Conservation (phyloP, 1,140 invertebrate species). For the Brachionus angularis region DNA sequence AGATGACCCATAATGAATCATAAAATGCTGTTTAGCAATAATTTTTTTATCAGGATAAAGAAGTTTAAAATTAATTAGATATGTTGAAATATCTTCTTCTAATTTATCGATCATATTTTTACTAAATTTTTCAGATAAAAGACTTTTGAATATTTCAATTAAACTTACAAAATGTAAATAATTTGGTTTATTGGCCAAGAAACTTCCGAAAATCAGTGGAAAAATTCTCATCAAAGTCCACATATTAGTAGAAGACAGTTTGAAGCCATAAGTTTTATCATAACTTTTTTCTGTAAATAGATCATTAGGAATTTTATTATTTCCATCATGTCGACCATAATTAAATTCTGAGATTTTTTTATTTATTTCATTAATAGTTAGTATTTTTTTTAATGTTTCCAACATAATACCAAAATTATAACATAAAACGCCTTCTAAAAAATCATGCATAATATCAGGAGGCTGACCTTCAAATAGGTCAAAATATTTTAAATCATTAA, state of each 20-base stretch:
- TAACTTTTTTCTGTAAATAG: neutral
- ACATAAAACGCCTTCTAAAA: neutral
- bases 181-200: too few species aligned
- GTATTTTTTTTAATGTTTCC: neutral
- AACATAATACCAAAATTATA: neutral
- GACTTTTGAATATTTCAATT: too few species aligned
- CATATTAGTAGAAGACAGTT: neutral
- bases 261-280: neutral
- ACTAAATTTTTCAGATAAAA: too few species aligned
- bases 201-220: too few species aligned
- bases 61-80: too few species aligned
- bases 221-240: neutral
- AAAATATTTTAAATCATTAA: neutral
- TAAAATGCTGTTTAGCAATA: too few species aligned
- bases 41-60: too few species aligned
- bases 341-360: neutral
- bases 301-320: neutral
- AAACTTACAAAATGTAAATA: too few species aligned
- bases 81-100: too few species aligned
- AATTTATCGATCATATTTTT: too few species aligned
- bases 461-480: neutral
- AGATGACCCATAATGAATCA: too few species aligned
- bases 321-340: neutral
- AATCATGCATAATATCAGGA: neutral
- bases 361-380: neutral